Evolutionary conservation across 1,140 invertebrate genomes (phyloP).

Genomic region (Chionoecetes opilio): DNA sequence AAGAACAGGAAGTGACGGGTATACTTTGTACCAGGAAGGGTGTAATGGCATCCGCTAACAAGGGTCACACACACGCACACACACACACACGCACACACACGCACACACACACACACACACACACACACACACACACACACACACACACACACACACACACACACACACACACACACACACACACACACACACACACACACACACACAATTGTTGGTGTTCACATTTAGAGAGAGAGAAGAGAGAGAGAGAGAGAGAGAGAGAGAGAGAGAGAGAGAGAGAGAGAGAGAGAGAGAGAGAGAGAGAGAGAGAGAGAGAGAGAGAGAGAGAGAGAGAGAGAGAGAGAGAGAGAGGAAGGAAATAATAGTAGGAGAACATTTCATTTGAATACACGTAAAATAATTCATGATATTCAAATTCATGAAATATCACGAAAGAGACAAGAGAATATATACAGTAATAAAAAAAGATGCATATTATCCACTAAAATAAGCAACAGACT

Average conservation of each 20-base stretch:
- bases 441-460: no score
- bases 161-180: no score
- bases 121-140: slow-evolving; percentile 18
- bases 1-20: background rate
- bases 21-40: background rate
- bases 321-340: slow-evolving; percentile 8
- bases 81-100: slow-evolving; percentile 25
- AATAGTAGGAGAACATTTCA: background rate
- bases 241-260: background rate
- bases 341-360: background rate
- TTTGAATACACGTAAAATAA: no score
- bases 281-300: slow-evolving; percentile 14
- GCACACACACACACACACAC: slow-evolving; percentile 21
- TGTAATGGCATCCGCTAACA: background rate
- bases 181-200: no score
- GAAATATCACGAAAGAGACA: no score
- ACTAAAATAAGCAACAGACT: no score
- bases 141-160: slow-evolving; percentile 10
- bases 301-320: slow-evolving; percentile 8
- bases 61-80: background rate
- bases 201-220: no score
- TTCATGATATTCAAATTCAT: no score
- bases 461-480: no score
- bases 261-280: slow-evolving; percentile 27
- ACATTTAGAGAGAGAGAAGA: no score